Base-by-base conservation (phyloP, 2,888 invertebrate genomes). In the Danaus chrysippus region DNA sequence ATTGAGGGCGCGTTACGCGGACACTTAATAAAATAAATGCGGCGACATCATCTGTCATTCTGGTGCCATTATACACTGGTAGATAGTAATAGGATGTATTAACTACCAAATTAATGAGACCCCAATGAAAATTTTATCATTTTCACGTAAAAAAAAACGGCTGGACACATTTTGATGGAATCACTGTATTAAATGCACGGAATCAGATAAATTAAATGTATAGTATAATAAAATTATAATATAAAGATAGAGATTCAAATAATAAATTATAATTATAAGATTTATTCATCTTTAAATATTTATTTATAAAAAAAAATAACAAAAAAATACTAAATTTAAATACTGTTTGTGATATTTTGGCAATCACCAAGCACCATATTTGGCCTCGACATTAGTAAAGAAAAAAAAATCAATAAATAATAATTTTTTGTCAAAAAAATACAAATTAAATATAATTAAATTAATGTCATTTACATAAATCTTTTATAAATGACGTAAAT, bases 1-100 rank as follows among this genome's bases (percentile, higher is more conserved):
- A 78, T 76, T 72, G 72, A 79, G 71, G 77, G 84, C 79, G 84
- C 81, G 83, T 72, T 81, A 76, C 73, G 79, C 81, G 81, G 79
- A 72, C 71, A 72, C 69, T 65, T 70, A 65, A 66, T 67, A 76
- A 77, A 78, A 77, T 80, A 80, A 81, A 80, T 81, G 81, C 81
- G 76, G 76, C 74, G 71, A 71, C 69, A 66, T 71, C 75, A 78
- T 77, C 81, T 79, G 80, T 76, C 79, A 81, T 79, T 79, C 78
- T 73, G 77, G 77, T 65, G 74, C 77, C 74, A 68, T 34, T 34
- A 17, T 49, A 17, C 10, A 15, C 15, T 17, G 49, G 49, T 17
- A 10, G 49, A 49, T 1, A 17, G 17, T 17, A 11, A 3, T 17
- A 9, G 49, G 60, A 63, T 67, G 54, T 58, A 62, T 68, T 68